Evolutionary conservation across 2,113 vertebrate genomes (phyloP), one percentile per base, ranked within the genome.

Genomic region (Tinamus guttatus): DNA sequence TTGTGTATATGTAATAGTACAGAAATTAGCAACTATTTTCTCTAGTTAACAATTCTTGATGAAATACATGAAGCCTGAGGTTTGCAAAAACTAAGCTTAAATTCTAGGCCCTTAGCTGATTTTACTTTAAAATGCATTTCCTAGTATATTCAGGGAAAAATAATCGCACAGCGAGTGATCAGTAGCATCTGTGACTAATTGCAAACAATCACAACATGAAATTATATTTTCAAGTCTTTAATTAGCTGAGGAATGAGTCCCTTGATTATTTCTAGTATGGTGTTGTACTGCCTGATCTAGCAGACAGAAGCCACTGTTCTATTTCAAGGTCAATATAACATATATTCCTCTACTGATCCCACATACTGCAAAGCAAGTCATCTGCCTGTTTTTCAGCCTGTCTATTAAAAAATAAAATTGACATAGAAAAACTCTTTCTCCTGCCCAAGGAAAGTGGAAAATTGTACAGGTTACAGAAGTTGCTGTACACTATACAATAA

Each of bases 131-230:
- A 94, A 95, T 92, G 20, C 11, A 30, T 89, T 93, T 89, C 49
- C 81, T 76, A n/a, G 65, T 58, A 36, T 71, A 93, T 75, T 93
- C 52, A 89, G 40, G 20, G 74, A 71, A 96, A 89, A 88, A 85
- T 83, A 95, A 90, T 76, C 62, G n/a, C 90, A 89, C 70, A 79
- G 69, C 77, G 62, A 92, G 80, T 65, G 87, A 85, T 88, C 71
- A 87, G 90, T 41, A 75, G 17, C 67, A 67, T 85, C 76, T 79
- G 85, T 86, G 85, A 93, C 82, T 88, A 96, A 95, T 88, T 89
- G 63, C 93, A 91, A 96, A 94, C 67, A 89, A 90, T 95, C 87
- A 90, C 90, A 95, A 86, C 56, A 79, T 62, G 56, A 70, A 94
- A 92, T 87, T 87, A 79, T 95, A 88, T 94, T 95, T 95, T 94